Evolutionary conservation across 2,797 vertebrate genomes (phyloP), one percentile per base, ranked within the genome.

Genomic region (Halcyon leucocephala): DNA sequence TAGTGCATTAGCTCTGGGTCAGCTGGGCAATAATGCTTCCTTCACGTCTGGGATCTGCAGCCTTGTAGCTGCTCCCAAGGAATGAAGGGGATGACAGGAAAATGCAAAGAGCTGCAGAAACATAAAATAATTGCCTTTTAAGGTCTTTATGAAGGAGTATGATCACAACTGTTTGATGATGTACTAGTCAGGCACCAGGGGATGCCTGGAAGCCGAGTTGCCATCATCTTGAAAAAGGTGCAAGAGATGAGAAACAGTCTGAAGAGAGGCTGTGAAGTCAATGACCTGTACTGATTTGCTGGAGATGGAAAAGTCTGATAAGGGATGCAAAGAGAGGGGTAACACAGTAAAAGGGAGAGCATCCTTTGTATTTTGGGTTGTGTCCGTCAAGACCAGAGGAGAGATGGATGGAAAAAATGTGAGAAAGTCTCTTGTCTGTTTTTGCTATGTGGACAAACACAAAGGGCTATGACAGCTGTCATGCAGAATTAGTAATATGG

Each of bases 21-120:
- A 91, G 55, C 71, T 94, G 76, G 86, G 57, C 87, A 91, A 21
- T 91, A 90, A 89, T 42, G 52, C 22, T 41, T 90, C 44, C 65
- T 88, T 87, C 41, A 33, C 48, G 49, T 64, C 52, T 83, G 85
- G 79, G 71, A 80, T 41, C 72, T 90, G 79, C 84, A 73, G 66
- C 62, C 62, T 80, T 73, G n/a, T 7, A 2, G 33, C 60, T 80
- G 65, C 48, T 95, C 60, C 76, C 44, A 67, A 26, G 25, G 61
- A 93, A 88, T 78, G 78, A 89, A 80, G 14, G 0, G 2, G 25
- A 28, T 26, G 28, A 35, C 22, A 73, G 66, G 79, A 77, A 92
- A 94, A 91, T 44, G 44, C 76, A 52, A 82, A 87, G 67, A 89
- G 24, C 33, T 74, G 57, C 44, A 83, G 67, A 94, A 78, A 74